Percentiles rank a stretch among this genome's conserved stretches.
These are phyloP conservation scores for Drosophila ezoana DNA, from an alignment of 2,888 invertebrate genomes.

Conservation along the genomic window DNA sequence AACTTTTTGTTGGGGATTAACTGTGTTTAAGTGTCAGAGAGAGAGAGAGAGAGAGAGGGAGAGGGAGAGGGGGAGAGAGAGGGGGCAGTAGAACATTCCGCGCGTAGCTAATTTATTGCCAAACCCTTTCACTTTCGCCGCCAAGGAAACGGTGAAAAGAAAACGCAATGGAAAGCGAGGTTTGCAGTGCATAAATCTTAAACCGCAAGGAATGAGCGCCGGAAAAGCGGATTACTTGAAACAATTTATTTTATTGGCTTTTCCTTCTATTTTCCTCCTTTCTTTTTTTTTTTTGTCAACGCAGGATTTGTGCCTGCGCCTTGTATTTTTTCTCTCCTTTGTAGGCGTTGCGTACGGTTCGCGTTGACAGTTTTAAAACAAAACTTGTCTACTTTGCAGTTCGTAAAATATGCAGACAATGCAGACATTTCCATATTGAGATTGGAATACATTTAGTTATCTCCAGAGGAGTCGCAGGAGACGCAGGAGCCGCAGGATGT, in stretches of 20 bases:
- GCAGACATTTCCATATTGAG: constrained; percentile 57
- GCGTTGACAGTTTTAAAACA: constrained; percentile 80
- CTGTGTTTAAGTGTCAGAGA: constrained; percentile 70
- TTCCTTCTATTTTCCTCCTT: constrained; percentile 34
- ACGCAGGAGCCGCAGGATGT: neutral
- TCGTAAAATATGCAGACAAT: constrained; percentile 70
- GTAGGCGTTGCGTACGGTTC: constrained; percentile 61
- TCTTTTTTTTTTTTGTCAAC: constrained; percentile 25
- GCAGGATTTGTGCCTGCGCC: constrained; percentile 27
- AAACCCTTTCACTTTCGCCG: constrained; percentile 75
- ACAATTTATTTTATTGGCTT: constrained; percentile 77
- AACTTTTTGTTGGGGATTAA: constrained; percentile 69
- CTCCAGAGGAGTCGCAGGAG: neutral
- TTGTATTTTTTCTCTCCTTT: constrained; percentile 8
- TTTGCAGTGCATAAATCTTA: constrained; percentile 78
- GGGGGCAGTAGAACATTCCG: constrained; percentile 57
- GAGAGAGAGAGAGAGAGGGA: neutral
- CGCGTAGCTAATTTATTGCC: constrained; percentile 72
- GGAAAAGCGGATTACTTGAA: constrained; percentile 76
- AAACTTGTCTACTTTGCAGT: constrained; percentile 78
- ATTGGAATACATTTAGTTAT: constrained; percentile 18
- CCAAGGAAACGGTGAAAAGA: constrained; percentile 28
- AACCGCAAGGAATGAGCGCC: constrained; percentile 73
- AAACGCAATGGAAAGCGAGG: constrained; percentile 57
- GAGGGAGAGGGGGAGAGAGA: neutral